Percentiles rank a stretch among this genome's conserved stretches.
These are phyloP conservation scores for Drosophila biarmipes DNA, from an alignment of 1,140 invertebrate species.

Conservation along the genomic window DNA sequence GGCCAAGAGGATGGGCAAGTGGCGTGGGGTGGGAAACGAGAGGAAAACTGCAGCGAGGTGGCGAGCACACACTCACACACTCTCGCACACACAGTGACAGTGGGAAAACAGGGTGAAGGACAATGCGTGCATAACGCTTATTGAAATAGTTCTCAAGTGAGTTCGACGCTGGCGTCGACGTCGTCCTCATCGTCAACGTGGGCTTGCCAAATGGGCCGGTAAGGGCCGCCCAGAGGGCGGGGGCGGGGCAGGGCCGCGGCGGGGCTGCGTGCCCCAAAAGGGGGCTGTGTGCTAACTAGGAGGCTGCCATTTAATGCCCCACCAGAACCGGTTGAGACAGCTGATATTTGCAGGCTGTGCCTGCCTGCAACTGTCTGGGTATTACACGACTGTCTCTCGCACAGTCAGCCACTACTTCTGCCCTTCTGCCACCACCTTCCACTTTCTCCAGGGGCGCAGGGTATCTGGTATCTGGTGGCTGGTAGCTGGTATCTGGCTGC, in stretches of 20 bases:
- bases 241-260: too few relatives aligned
- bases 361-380: slow-evolving; percentile 22
- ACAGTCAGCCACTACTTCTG: background rate
- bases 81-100: slow-evolving; percentile 25
- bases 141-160: slow-evolving; percentile 82
- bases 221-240: background rate
- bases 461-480: background rate
- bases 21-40: slow-evolving; percentile 12
- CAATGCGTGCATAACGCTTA: slow-evolving; percentile 79
- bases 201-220: slow-evolving; percentile 41
- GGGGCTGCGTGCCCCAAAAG: too few relatives aligned
- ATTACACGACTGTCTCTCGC: slow-evolving; percentile 10
- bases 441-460: too few relatives aligned
- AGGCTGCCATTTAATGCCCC: slow-evolving; percentile 38
- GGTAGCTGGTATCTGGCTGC: slow-evolving; percentile 11
- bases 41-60: slow-evolving; percentile 33
- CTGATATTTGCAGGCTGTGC: slow-evolving; percentile 34
- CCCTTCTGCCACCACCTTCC: background rate
- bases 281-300: slow-evolving; percentile 22
- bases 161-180: slow-evolving; percentile 60
- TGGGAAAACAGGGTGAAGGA: slow-evolving; percentile 77
- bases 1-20: slow-evolving; percentile 1
- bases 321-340: slow-evolving; percentile 30
- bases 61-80: slow-evolving; percentile 24
- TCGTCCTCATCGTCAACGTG: slow-evolving; percentile 37